Evolutionary conservation across 2,888 invertebrate species (phyloP).

Genomic region (Aleiodes leptofemur): DNA sequence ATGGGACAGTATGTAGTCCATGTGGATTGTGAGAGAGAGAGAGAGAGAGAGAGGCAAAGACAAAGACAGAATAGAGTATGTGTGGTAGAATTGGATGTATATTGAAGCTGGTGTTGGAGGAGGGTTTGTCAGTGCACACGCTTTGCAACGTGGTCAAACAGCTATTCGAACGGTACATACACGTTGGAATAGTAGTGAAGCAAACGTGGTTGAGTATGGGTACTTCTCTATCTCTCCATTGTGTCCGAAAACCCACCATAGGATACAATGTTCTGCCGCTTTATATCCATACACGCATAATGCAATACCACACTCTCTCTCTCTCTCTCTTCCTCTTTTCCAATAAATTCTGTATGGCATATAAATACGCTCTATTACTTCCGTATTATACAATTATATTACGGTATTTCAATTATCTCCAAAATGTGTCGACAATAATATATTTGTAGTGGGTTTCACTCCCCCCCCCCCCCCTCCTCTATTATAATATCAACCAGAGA

Average conservation of each 20-base stretch:
- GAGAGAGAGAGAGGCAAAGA: conserved; percentile 1
- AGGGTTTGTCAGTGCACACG: conserved; percentile 29
- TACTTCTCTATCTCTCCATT: conserved; percentile 55
- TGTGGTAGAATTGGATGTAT: conserved; percentile 36
- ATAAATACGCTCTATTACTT: conserved; percentile 51
- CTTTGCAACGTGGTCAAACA: conserved; percentile 49
- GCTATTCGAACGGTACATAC: conserved; percentile 42
- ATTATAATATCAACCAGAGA: conserved; percentile 13
- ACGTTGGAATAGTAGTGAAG: conserved; percentile 35
- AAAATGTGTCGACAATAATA: conserved; percentile 41
- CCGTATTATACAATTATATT: conserved; percentile 49
- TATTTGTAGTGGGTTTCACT: background rate
- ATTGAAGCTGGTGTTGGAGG: background rate
- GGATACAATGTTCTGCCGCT: conserved; percentile 47
- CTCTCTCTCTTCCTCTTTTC: conserved; percentile 6
- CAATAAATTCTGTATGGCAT: conserved; percentile 42
- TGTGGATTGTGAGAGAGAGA: conserved; percentile 19
- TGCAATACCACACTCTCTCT: background rate
- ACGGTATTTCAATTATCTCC: conserved; percentile 46
- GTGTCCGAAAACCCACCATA: conserved; percentile 48
- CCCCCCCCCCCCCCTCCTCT: no score
- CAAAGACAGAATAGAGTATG: conserved; percentile 35
- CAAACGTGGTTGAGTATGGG: conserved; percentile 21
- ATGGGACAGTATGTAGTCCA: conserved; percentile 11
- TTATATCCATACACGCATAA: conserved; percentile 44